Base-by-base conservation (phyloP, 37 sponge, comb jelly and placozoan species). In the Haliclona indistincta region DNA sequence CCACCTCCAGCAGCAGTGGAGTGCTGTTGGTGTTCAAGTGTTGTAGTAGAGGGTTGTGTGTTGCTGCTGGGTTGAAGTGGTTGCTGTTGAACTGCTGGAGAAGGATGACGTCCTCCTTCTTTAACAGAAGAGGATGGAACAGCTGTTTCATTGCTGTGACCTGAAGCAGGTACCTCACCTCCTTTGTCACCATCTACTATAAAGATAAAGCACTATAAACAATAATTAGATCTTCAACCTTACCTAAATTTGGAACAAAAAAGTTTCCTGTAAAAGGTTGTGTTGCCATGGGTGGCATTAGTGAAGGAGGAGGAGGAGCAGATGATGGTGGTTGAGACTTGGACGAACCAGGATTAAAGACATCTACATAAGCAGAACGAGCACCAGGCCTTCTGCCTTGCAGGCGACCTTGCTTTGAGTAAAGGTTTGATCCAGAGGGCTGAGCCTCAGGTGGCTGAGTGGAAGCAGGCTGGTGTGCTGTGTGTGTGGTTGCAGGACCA, bases 321-420 rank as follows among this genome's bases (percentile, higher is more conserved):
- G 79, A 64, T 38, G 60, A 66, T 49, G 68, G 79, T 6, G 74
- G 63, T 4, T 68, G 68, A 30, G 52, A 35, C 6, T 23, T 64
- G 38, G 70, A 25, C 0, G 69, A 75, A 34, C 63, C 63, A 25
- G 70, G 76, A 23, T 87, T 87, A 54, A 91, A 41, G 13, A 91
- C 75, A 74, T 91, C 87, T 34, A 91, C 81, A 54, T 91, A 86
- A 56, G 74, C 75, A 17, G 84, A 83, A 37, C 80, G 63, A 47
- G 68, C 69, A 40, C 70, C 77, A 43, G 28, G 15, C 26, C 47
- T 38, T 22, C 25, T 26, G 3, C 40, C 47, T 36, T n/a, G 25
- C 19, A 73, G 41, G 13, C 68, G 53, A 67, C 81, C 35, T 67
- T n/a, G 41, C 38, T 32, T 34, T 19, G 33, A 43, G 52, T 49